Evolutionary conservation across 2,888 invertebrate species (phyloP).

Genomic region (Syritta pipiens): DNA sequence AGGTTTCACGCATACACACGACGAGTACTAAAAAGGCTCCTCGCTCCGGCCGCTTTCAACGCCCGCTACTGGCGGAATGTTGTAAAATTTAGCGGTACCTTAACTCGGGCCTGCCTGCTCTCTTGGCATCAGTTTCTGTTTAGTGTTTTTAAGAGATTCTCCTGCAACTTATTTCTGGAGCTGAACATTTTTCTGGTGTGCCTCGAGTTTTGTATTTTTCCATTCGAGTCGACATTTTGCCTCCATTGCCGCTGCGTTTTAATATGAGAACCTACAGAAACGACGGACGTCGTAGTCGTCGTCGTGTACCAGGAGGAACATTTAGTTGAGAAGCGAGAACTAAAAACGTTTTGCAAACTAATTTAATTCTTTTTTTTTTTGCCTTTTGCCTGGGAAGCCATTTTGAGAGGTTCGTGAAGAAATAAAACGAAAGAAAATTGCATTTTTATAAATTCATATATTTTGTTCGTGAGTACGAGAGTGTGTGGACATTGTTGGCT

Average conservation of each 20-base stretch:
- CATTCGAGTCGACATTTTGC: conserved; percentile 19
- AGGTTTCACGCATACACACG: neutral
- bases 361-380: no score
- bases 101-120: neutral
- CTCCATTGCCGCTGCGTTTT: conserved; percentile 32
- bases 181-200: conserved; percentile 1
- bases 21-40: conserved; percentile 30
- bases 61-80: conserved; percentile 10
- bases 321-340: neutral
- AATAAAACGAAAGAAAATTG: neutral
- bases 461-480: conserved; percentile 27
- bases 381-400: conserved; percentile 23
- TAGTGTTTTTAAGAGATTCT: conserved; percentile 41
- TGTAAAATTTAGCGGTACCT: conserved; percentile 9
- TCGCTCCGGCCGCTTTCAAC: conserved; percentile 9
- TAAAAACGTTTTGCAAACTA: neutral
- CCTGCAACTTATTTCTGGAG: conserved; percentile 24
- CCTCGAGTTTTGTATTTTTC: conserved; percentile 25
- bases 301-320: conserved; percentile 18
- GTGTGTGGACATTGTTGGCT: conserved; percentile 3
- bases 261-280: conserved; percentile 20
- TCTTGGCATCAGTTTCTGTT: conserved; percentile 3
- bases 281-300: conserved; percentile 27
- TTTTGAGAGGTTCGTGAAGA: conserved; percentile 33
- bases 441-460: neutral